Percentiles rank a stretch among this genome's conserved stretches.
These are phyloP conservation scores for Anolis apletophallus DNA, from an alignment of 2,797 vertebrate species.

Conservation along the genomic window DNA sequence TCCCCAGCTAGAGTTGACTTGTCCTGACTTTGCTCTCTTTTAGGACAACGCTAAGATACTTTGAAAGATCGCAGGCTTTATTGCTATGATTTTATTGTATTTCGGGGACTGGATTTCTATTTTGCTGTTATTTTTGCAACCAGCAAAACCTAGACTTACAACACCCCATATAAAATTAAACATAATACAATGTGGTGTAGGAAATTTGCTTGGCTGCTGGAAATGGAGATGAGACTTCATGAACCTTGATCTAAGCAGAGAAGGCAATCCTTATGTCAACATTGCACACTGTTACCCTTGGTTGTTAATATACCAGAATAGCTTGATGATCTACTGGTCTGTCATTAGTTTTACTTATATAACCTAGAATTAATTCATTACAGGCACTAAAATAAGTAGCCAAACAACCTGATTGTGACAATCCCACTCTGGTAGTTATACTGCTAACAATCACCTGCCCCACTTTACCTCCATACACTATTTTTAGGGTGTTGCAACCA, in stretches of 20 bases:
- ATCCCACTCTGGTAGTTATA: no score
- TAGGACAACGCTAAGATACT: background rate
- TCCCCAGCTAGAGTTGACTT: background rate
- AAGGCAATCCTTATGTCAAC: constrained; percentile 5
- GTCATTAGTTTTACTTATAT: background rate
- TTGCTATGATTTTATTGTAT: background rate
- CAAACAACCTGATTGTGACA: background rate
- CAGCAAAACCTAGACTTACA: background rate
- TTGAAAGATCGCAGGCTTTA: background rate
- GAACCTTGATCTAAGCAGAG: constrained; percentile 9
- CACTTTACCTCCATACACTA: no score
- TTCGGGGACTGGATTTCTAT: background rate
- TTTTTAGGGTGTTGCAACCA: no score
- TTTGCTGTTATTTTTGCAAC: background rate
- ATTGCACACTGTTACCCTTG: background rate
- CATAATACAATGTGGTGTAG: background rate
- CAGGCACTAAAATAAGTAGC: background rate
- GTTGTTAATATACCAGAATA: background rate
- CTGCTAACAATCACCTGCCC: no score
- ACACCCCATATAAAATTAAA: background rate
- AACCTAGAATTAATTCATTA: no score
- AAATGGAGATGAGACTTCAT: background rate
- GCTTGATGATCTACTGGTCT: background rate
- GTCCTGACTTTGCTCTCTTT: background rate
- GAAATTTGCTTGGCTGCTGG: background rate